A percentile compares a stretch with the other conserved stretches of the same genome.
phyloP scores from a whole-genome alignment of 2,113 vertebrate species.

The Danionella cerebrum region DNA sequence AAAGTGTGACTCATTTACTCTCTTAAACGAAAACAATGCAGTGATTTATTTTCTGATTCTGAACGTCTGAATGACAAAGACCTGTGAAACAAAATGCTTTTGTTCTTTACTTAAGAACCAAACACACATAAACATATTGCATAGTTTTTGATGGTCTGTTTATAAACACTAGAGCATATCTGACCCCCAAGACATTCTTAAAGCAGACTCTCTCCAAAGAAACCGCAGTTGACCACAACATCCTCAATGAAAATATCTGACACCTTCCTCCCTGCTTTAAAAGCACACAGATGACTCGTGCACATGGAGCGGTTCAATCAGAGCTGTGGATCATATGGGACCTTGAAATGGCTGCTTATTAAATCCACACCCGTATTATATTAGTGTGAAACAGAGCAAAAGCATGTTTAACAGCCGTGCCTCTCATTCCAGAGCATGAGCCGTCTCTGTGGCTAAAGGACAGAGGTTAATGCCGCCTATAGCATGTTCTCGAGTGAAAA shows the following conservation, averaged over 20 bases:
- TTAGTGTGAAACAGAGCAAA: neutral
- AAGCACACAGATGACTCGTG: slow-evolving; percentile 2
- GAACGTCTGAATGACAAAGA: too few species aligned
- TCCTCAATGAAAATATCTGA: neutral
- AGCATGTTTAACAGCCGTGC: neutral
- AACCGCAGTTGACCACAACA: neutral
- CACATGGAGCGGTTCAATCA: too few species aligned
- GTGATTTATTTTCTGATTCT: too few species aligned
- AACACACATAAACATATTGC: too few species aligned
- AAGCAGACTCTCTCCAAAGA: neutral
- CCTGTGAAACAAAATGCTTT: too few species aligned
- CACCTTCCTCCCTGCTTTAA: slow-evolving; percentile 21
- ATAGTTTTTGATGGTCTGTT: too few species aligned
- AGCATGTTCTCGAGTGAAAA: neutral
- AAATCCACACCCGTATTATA: slow-evolving; percentile 17
- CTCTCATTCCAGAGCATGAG: neutral
- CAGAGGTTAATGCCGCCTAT: neutral
- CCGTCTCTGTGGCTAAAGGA: neutral
- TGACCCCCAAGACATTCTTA: too few species aligned
- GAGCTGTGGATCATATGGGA: neutral
- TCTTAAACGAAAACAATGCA: too few species aligned
- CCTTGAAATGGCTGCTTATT: neutral
- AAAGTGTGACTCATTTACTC: too few species aligned
- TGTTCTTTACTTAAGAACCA: too few species aligned
- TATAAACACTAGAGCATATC: too few species aligned